phyloP scores from a whole-genome alignment of 2,113 vertebrate species.

The Hystrix cristata region DNA sequence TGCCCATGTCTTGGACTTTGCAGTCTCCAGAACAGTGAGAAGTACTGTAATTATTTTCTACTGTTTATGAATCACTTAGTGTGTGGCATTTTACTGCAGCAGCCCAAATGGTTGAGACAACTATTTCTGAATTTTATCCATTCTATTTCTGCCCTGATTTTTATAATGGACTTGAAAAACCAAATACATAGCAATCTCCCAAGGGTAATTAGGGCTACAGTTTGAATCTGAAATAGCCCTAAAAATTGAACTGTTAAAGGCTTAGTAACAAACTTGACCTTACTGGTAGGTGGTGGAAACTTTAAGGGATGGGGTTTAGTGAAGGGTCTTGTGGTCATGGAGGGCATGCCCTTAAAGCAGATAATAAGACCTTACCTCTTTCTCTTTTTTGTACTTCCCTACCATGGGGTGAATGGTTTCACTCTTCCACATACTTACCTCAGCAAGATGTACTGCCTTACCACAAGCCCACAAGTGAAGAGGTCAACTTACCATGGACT shows the following conservation, averaged over 20 bases:
- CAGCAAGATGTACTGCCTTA: background rate
- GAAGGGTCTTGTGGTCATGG: background rate
- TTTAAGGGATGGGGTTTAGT: background rate
- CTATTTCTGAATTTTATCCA: background rate
- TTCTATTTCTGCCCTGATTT: background rate
- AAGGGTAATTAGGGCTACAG: too few relatives aligned
- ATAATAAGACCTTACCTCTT: background rate
- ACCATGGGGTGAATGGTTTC: background rate
- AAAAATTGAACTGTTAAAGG: background rate
- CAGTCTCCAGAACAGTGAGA: background rate
- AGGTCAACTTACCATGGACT: background rate
- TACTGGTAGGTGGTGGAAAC: background rate
- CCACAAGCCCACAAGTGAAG: background rate
- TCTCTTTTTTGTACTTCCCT: background rate
- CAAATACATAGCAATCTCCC: background rate
- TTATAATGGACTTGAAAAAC: background rate
- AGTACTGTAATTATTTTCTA: background rate
- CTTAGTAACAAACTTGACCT: background rate
- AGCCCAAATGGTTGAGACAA: background rate
- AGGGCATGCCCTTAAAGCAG: too few relatives aligned
- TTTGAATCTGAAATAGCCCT: background rate
- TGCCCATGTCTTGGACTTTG: background rate
- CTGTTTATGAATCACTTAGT: background rate
- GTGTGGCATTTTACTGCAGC: background rate
- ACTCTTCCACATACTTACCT: too few relatives aligned